phyloP scores from a whole-genome alignment of 2,113 vertebrate species.

The Balaeniceps rex region DNA sequence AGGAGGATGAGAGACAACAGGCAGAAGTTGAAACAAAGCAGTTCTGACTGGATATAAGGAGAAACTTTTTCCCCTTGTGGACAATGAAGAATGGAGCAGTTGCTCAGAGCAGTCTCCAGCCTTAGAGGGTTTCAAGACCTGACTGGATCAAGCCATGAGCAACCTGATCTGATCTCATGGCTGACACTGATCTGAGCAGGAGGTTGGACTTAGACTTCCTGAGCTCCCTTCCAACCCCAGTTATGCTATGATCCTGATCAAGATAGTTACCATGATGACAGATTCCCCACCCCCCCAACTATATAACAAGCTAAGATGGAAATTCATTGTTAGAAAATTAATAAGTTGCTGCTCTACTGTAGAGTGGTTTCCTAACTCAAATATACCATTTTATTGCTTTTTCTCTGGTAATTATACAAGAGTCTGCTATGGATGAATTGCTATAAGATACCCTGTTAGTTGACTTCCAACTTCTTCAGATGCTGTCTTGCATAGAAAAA shows the following conservation, averaged over 20 bases:
- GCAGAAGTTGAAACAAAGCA: neutral
- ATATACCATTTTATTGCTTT: neutral
- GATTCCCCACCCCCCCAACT: rapidly evolving
- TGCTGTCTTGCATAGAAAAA: neutral
- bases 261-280: neutral
- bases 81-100: neutral
- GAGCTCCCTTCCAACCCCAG: neutral
- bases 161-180: neutral
- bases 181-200: neutral
- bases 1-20: neutral
- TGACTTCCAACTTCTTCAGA: neutral
- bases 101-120: neutral
- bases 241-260: too few relatives aligned
- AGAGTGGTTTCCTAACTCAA: neutral
- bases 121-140: neutral
- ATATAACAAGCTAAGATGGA: neutral
- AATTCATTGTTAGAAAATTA: neutral
- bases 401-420: neutral
- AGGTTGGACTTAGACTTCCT: neutral
- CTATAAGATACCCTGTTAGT: neutral
- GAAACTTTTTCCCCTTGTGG: neutral
- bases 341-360: neutral
- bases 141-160: neutral
- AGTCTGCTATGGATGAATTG: neutral
- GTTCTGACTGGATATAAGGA: neutral